Base-by-base conservation (phyloP, 2,113 vertebrate genomes). In the Poeciliopsis retropinna region DNA sequence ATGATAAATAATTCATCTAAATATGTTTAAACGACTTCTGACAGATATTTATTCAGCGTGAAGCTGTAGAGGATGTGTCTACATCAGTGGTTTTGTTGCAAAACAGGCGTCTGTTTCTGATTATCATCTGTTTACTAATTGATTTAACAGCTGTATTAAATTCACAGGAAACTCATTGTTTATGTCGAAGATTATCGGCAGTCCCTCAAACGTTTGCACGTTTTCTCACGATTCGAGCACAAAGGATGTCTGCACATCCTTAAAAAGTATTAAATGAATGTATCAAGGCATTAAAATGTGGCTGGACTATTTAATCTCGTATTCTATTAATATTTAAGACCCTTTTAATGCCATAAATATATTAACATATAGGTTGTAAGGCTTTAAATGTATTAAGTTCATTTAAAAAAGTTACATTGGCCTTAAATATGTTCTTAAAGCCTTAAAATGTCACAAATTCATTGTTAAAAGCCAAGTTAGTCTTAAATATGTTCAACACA, bases 51-150 rank as follows among this genome's bases (percentile, higher is more conserved):
- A 78, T 62, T 25, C 51, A 57, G 22, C 22, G 22, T 57, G 51
- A 57, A 22, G 22, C 19, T 12, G 30, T 74, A 27, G 28, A 70
- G 65, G 3, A 61, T 29, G 8, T 70, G 14, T 72, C 69, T 66
- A 29, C 51, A 73, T 32, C 7, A 76, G 41, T 64, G 25, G 12
- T 27, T 29, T 28, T 17, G 60, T 15, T 62, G 14, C 29, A 70
- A 73, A 74, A 44, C 44, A 71, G n/a, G 44, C 28, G 14, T 37
- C 34, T 3, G 25, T 64, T 84, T 79, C 74, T 70, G 67, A 67
- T 67, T 34, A 71, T 13, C 28, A 64, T 69, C 25, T 60, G 32
- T 75, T 34, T 61, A 44, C 61, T 41, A 63, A 39, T 31, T 29
- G 25, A 57, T n/a, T 25, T 57, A 67, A 17, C 69, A 75, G 44